phyloP scores from a whole-genome alignment of 2,888 invertebrate genomes.

The Schizotus pectinicornis region DNA sequence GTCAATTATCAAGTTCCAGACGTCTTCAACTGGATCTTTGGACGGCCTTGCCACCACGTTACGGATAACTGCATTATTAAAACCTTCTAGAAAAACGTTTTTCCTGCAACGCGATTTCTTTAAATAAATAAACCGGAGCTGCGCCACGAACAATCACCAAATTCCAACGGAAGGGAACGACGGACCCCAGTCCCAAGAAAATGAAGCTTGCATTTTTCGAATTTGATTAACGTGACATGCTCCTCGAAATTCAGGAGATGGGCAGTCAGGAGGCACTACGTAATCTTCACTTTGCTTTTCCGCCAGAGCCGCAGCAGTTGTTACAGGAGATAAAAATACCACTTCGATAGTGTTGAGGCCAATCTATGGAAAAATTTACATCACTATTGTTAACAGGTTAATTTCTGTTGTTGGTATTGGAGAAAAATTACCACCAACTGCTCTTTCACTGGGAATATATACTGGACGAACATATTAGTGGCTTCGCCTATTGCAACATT shows the following conservation, averaged over 20 bases:
- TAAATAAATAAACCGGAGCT: conserved; percentile 5
- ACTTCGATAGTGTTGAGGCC: conserved; percentile 7
- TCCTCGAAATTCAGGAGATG: conserved; percentile 76
- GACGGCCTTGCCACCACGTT: conserved; percentile 62
- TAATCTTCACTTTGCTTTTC: conserved; percentile 51
- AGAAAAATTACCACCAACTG: conserved; percentile 6
- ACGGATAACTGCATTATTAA: conserved; percentile 67
- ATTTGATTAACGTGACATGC: conserved; percentile 93
- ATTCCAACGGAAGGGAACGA: conserved; percentile 93
- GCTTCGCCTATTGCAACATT: conserved; percentile 67
- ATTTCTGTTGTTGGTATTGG: conserved; percentile 48
- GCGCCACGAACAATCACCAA: conserved; percentile 69
- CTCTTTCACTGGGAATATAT: conserved; percentile 76
- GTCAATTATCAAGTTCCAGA: background rate
- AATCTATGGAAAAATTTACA: background rate
- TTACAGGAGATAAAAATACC: conserved; percentile 7
- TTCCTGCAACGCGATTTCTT: conserved; percentile 64
- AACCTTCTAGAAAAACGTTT: conserved; percentile 69
- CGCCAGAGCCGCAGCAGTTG: conserved; percentile 39
- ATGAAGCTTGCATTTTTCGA: conserved; percentile 93
- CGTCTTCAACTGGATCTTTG: conserved; percentile 23
- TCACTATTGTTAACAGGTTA: too few relatives aligned
- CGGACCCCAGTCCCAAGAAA: conserved; percentile 97
- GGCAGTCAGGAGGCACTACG: conserved; percentile 76
- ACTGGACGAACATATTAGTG: conserved; percentile 86